Evolutionary conservation across 2,888 invertebrate species (phyloP), one percentile per base, ranked within the genome.

Genomic region (Mimas tiliae): DNA sequence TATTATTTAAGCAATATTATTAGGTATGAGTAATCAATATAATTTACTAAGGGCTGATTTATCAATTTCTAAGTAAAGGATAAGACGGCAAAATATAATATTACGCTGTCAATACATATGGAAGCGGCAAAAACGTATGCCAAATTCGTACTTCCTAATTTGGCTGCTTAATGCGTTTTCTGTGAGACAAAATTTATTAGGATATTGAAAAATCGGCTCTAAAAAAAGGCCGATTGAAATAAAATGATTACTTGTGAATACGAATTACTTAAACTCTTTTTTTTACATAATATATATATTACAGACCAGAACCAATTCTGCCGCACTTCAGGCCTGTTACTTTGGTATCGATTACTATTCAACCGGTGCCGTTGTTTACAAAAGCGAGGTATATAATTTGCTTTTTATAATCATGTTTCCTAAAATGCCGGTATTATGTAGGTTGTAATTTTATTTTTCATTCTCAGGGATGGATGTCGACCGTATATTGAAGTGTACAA

Each of bases 291-390:
- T 14, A 19, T 53, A 63, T 69, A 71, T 70, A 47, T 89, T 88
- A 65, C 86, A 94, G 95, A 66, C 94, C 95, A 64, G 95, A 95
- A 53, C 96, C 96, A 21, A 82, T 94, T 68, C 90, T 96, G 74
- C 98, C 98, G 0, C 98, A 99, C 87, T 96, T 96, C 81, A 96
- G 96, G 79, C 96, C 97, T 6, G 94, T 98, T 4, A 96, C 96
- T n/a, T 88, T 99, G 69, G 95, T 97, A 52, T 96, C 97, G 6
- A 82, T 99, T 11, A 95, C 96, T 16, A 95, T 99, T 78, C 96
- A 97, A 76, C 98, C 99, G 0, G 96, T 99, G 55, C 99, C 99
- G 2, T 90, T 98, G 19, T 99, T 99, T 91, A 99, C 98, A 11
- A 98, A 98, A 94, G 95, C 97, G 67, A 96, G 96, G 96, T 96